Evolutionary conservation across 2,113 vertebrate species (phyloP).

Genomic region (human): GRCh38 chr2:96330501-96331000

Average conservation of each 20-base stretch:
- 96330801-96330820: constrained; percentile 16
- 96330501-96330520: neutral
- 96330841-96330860: neutral
- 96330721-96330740: constrained; percentile 37
- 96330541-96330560: neutral
- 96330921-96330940: too few species aligned
- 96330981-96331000: too few species aligned
- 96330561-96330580: constrained; percentile 5
- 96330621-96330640: constrained; percentile 14
- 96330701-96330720: constrained; percentile 40
- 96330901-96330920: too few species aligned
- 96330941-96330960: too few species aligned
- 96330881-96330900: too few species aligned
- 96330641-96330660: constrained; percentile 44
- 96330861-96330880: too few species aligned
- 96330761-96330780: neutral
- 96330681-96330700: constrained; percentile 32
- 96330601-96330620: constrained; percentile 50
- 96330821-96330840: constrained; percentile 4
- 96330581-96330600: neutral
- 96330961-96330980: too few species aligned
- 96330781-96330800: neutral
- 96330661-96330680: constrained; percentile 46
- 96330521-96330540: neutral
- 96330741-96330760: constrained; percentile 35